Evolutionary conservation across 2,888 invertebrate genomes (phyloP).

Genomic region (Bedellia somnulentella): DNA sequence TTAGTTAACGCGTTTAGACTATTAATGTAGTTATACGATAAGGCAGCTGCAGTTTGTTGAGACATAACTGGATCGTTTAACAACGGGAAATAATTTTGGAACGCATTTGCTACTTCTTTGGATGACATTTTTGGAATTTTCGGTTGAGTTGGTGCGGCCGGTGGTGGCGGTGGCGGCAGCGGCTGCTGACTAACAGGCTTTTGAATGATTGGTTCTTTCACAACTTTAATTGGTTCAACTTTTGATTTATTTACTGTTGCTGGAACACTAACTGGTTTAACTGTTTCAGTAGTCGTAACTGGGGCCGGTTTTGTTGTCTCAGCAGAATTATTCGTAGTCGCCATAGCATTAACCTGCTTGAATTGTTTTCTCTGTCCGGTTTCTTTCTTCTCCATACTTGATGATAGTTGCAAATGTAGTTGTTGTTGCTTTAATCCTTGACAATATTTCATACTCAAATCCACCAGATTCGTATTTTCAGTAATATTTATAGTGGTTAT

Average conservation of each 20-base stretch:
- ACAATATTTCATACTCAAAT: constrained; percentile 71
- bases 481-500: constrained; percentile 63
- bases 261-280: too few species aligned
- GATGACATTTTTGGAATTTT: constrained; percentile 32
- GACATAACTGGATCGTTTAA: constrained; percentile 33
- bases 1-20: constrained; percentile 35
- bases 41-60: constrained; percentile 38
- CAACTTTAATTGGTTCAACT: too few species aligned
- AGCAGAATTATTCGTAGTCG: background rate
- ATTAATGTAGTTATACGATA: constrained; percentile 34
- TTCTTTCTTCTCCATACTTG: constrained; percentile 33
- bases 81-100: constrained; percentile 40
- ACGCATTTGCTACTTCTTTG: constrained; percentile 35
- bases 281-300: too few species aligned
- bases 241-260: too few species aligned
- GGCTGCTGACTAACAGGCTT: background rate
- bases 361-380: constrained; percentile 35
- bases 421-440: constrained; percentile 57
- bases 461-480: constrained; percentile 65
- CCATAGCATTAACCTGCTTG: background rate
- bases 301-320: background rate
- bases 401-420: constrained; percentile 58
- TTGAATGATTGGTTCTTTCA: too few species aligned
- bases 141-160: too few species aligned
- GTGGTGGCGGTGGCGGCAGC: constrained; percentile 14